phyloP scores from a whole-genome alignment of 2,113 vertebrate species.

The Anas platyrhynchos region DNA sequence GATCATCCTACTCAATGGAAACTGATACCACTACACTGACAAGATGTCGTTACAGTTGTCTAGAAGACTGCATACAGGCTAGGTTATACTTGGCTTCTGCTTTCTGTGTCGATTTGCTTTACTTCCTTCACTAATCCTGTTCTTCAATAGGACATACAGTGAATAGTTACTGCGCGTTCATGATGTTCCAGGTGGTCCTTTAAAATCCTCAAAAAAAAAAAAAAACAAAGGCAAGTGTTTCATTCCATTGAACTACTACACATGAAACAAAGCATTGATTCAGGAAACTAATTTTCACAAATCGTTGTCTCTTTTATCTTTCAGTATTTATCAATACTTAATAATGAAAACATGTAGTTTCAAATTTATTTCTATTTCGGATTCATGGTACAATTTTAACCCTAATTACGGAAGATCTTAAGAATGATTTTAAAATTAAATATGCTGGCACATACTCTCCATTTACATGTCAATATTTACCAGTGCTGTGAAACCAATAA shows the following conservation, averaged over 20 bases:
- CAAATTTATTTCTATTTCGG: not conserved
- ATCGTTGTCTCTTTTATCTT: not conserved
- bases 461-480: not conserved
- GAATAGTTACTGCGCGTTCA: not conserved
- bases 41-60: not conserved
- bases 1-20: not conserved
- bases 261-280: not conserved
- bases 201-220: not conserved
- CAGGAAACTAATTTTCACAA: conserved; percentile 16
- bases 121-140: not conserved
- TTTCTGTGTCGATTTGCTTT: not conserved
- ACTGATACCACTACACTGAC: not conserved
- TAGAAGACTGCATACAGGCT: not conserved
- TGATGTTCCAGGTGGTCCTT: not conserved
- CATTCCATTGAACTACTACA: not conserved
- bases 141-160: not conserved
- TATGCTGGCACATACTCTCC: not conserved
- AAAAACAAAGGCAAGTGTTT: not conserved
- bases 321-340: conserved; percentile 32
- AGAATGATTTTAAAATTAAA: not conserved
- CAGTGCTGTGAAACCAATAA: not conserved
- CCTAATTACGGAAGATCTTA: not conserved
- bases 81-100: not conserved
- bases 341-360: conserved; percentile 14
- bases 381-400: not conserved